Evolutionary conservation across 2,888 invertebrate genomes (phyloP), one percentile per base, ranked within the genome.

Genomic region (Ametastegia equiseti): DNA sequence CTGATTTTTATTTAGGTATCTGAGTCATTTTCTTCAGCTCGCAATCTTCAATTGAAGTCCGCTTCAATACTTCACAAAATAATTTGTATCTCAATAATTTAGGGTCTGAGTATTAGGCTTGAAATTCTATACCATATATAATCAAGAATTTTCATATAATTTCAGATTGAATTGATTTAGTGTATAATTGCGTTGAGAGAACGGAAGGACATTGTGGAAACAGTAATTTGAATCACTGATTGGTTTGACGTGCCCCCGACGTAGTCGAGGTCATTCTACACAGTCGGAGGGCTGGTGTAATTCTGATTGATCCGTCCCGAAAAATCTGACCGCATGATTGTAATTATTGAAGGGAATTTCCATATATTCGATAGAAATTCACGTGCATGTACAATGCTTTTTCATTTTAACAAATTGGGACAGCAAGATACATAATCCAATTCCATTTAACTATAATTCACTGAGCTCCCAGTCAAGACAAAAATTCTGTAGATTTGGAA

Each of bases 171-270:
- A 54, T 54, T 23, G 54, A 54, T 54, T 54, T 11, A 54, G 9
- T 54, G 54, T 23, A 19, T 54, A 9, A 23, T 54, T 54, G 23
- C 19, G 1, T 11, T 9, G 54, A 23, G 54, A 54, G 23, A 23
- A 11, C 11, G 23, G 11, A 9, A 23, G 11, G 9, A 23, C 23
- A 7, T 54, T 54, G 54, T 7, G 23, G 54, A 54, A 54, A 23
- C 54, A 54, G 54, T 54, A 54, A 54, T 54, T 54, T 54, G 54
- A 54, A 54, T 54, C 54, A 54, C 19, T 54, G 54, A 54, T 54
- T 54, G 54, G 54, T 54, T 54, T 7, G 54, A 23, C 7, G 23
- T 23, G 54, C 19, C 5, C 4, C 5, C 4, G 11, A 54, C 23
- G 54, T 54, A 23, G 54, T 54, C 23, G 54, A 54, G 23, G 54